phyloP scores from a whole-genome alignment of 2,113 vertebrate genomes.

The Oenanthe oenanthe region DNA sequence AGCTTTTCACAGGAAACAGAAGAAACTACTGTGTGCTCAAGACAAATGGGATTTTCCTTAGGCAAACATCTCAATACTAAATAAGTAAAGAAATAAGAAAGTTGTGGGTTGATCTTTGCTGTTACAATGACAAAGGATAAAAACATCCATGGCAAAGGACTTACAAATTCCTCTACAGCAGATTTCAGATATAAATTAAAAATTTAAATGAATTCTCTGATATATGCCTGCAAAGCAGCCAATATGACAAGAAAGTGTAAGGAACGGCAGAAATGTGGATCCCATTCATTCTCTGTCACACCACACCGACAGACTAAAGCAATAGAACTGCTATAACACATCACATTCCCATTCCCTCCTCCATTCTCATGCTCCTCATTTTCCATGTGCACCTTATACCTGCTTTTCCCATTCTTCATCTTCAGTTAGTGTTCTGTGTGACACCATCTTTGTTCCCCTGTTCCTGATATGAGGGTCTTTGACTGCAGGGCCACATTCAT shows the following conservation, averaged over 20 bases:
- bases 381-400: neutral
- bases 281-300: neutral
- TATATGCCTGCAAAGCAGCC: slow-evolving; percentile 16
- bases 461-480: neutral
- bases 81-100: slow-evolving; percentile 29
- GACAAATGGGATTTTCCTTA: slow-evolving; percentile 44
- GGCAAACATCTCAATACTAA: slow-evolving; percentile 51
- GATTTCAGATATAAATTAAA: slow-evolving; percentile 39
- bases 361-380: neutral
- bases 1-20: slow-evolving; percentile 47
- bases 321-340: neutral
- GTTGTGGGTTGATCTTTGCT: slow-evolving; percentile 10
- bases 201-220: neutral
- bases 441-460: neutral
- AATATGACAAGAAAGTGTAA: slow-evolving; percentile 11
- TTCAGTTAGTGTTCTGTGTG: fast-evolving
- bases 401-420: neutral
- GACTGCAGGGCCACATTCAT: neutral
- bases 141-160: neutral
- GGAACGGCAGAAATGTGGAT: neutral
- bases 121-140: neutral
- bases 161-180: neutral
- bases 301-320: neutral
- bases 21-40: neutral
- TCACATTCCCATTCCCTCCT: neutral